phyloP scores from a whole-genome alignment of 2,888 invertebrate genomes.

The Epirrhoe alternata region DNA sequence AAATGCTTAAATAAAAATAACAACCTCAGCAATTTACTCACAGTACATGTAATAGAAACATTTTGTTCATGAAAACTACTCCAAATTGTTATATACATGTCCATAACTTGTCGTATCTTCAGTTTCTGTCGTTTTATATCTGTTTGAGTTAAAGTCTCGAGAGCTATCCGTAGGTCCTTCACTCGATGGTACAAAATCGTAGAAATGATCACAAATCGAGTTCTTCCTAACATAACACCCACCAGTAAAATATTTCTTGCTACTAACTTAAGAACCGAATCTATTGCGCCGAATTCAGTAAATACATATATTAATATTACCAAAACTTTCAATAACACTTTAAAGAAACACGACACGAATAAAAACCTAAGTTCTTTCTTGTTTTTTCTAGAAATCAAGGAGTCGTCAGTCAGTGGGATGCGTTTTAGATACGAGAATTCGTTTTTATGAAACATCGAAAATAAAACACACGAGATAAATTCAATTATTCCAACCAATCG shows the following conservation, averaged over 20 bases:
- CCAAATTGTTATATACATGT: neutral
- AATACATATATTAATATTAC: neutral
- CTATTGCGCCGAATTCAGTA: neutral
- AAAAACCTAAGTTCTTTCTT: neutral
- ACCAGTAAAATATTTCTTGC: neutral
- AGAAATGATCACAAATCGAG: neutral
- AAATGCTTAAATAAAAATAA: too few species aligned
- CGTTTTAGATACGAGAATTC: neutral
- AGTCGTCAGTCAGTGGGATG: neutral
- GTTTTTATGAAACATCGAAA: neutral
- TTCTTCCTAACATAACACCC: neutral
- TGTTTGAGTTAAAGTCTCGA: neutral
- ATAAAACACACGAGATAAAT: neutral
- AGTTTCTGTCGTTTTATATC: neutral
- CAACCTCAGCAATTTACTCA: too few species aligned
- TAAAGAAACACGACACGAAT: neutral
- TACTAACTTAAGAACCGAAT: neutral
- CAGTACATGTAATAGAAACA: neutral
- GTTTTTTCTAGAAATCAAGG: neutral
- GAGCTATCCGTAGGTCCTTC: neutral
- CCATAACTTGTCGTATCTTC: neutral
- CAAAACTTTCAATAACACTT: neutral
- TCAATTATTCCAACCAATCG: neutral
- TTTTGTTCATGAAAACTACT: neutral
- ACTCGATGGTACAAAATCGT: neutral